Evolutionary conservation across 1,140 invertebrate genomes (phyloP).

Genomic region (Caenorhabditis tropicalis): DNA sequence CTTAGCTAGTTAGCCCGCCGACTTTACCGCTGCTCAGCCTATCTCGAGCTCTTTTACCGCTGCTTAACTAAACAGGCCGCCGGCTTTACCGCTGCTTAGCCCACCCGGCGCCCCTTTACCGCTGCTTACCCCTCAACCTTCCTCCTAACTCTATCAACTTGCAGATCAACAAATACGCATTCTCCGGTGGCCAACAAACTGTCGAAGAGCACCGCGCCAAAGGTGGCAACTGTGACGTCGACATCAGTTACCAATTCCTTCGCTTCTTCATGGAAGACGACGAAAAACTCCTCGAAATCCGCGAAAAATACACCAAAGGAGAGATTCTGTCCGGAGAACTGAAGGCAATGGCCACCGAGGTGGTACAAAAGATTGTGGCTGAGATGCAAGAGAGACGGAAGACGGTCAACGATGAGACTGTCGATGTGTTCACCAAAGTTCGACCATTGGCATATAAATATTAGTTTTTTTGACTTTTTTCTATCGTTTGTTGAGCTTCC

Average conservation of each 20-base stretch:
- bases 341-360: conserved; percentile 87
- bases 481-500: background rate
- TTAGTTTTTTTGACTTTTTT: conserved; percentile 8
- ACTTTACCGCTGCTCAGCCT: too few relatives aligned
- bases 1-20: too few relatives aligned
- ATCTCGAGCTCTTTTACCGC: too few relatives aligned
- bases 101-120: too few relatives aligned
- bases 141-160: too few relatives aligned
- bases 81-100: too few relatives aligned
- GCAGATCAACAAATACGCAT: conserved; percentile 95
- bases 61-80: too few relatives aligned
- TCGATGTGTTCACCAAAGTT: conserved; percentile 85
- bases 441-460: conserved; percentile 78
- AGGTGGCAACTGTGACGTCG: conserved; percentile 93
- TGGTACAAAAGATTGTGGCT: conserved; percentile 79
- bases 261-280: conserved; percentile 95
- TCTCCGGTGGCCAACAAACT: conserved; percentile 91
- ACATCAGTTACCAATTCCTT: conserved; percentile 94
- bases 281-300: conserved; percentile 83
- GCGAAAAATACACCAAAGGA: conserved; percentile 85
- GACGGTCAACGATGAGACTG: conserved; percentile 84
- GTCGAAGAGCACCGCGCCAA: conserved; percentile 85
- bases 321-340: conserved; percentile 90
- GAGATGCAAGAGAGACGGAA: conserved; percentile 84
- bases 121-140: too few relatives aligned